Conservation (phyloP, 2,888 invertebrate species). For the Calameuta idolon region DNA sequence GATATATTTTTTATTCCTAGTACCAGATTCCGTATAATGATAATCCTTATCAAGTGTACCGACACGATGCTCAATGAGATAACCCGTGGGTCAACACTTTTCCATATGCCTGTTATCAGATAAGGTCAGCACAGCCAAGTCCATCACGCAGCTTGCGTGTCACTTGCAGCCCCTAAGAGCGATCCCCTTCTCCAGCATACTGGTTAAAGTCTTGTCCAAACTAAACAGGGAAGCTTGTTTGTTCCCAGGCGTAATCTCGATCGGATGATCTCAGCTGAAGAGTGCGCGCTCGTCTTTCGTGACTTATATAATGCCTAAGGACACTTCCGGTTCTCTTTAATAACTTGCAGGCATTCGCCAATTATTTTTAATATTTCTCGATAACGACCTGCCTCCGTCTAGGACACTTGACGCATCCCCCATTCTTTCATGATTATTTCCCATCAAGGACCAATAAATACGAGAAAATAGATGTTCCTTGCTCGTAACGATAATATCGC, state of each 20-base stretch:
- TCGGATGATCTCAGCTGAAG: constrained; percentile 17
- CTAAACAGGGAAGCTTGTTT: constrained; percentile 20
- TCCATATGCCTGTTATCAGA: constrained; percentile 36
- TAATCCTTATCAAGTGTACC: background rate
- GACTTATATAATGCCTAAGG: background rate
- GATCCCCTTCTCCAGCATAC: constrained; percentile 10
- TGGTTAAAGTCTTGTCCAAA: constrained; percentile 23
- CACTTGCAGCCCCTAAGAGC: constrained; percentile 19
- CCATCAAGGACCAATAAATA: background rate
- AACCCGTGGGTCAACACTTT: constrained; percentile 16
- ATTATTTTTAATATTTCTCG: background rate
- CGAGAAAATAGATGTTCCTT: background rate
- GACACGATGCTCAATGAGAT: background rate
- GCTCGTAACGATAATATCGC: background rate
- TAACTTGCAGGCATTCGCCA: background rate
- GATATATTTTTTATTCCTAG: background rate
- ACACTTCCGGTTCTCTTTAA: constrained; percentile 3
- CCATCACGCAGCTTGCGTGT: constrained; percentile 16
- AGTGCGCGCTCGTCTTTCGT: constrained; percentile 2
- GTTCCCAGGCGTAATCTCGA: constrained; percentile 20
- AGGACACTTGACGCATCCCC: background rate
- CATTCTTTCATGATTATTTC: background rate
- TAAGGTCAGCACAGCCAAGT: constrained; percentile 29
- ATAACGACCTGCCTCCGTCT: background rate
- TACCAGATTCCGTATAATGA: background rate